phyloP scores from a whole-genome alignment of 2,113 vertebrate genomes.

The Callionymus lyra region DNA sequence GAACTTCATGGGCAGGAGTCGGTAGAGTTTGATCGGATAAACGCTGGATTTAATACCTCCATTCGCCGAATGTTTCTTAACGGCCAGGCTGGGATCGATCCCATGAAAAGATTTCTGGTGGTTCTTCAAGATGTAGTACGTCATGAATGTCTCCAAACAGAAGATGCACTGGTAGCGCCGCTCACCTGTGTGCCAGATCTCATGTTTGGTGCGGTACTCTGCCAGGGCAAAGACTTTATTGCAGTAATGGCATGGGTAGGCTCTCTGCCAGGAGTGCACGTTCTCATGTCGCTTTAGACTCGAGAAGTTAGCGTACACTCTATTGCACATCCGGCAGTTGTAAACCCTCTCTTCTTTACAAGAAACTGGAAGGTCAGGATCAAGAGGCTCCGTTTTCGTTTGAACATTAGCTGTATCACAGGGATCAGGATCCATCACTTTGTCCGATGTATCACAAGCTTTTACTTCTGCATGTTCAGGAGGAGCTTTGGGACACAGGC shows the following conservation, averaged over 20 bases:
- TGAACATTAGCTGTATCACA: constrained; percentile 14
- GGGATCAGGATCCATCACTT: constrained; percentile 15
- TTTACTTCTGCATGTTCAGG: constrained; percentile 43
- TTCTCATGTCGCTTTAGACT: constrained; percentile 94
- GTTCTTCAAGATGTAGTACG: constrained; percentile 96
- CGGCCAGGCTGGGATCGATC: constrained; percentile 85
- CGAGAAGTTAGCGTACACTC: constrained; percentile 88
- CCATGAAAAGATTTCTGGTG: constrained; percentile 97
- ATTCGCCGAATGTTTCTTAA: constrained; percentile 84
- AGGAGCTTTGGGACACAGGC: constrained; percentile 63
- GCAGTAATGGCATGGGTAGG: constrained; percentile 96
- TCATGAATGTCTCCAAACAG: constrained; percentile 96
- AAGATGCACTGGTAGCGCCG: constrained; percentile 97
- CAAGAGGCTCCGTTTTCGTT: constrained; percentile 11
- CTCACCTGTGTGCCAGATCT: constrained; percentile 97
- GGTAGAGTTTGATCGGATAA: constrained; percentile 93
- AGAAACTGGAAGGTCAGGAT: constrained; percentile 34
- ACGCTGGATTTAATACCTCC: constrained; percentile 84
- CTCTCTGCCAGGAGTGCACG: constrained; percentile 94
- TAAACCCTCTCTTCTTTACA: constrained; percentile 69
- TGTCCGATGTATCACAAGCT: constrained; percentile 18
- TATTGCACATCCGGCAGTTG: constrained; percentile 86
- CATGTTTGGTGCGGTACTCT: constrained; percentile 94
- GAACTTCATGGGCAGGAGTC: constrained; percentile 93
- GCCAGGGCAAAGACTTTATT: constrained; percentile 97